Evolutionary conservation across 2,113 vertebrate genomes (phyloP).

Genomic region (Ciconia stormi): DNA sequence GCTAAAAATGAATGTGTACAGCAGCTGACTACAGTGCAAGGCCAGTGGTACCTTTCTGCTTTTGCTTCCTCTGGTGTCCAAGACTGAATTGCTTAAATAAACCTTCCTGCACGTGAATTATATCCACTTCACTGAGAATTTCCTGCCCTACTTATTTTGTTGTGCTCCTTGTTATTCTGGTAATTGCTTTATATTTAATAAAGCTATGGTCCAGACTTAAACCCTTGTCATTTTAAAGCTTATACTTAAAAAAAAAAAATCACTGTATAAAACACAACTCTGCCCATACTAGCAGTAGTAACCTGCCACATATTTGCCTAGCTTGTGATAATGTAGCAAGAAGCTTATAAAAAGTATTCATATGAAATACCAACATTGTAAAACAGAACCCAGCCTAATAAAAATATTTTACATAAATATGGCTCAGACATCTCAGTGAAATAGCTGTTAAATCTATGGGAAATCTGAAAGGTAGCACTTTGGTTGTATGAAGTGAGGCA

Average conservation of each 20-base stretch:
- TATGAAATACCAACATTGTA: neutral
- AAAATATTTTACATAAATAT: neutral
- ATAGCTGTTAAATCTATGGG: neutral
- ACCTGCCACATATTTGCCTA: neutral
- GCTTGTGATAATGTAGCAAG: neutral
- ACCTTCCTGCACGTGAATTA: neutral
- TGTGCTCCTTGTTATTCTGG: neutral
- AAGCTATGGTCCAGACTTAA: neutral
- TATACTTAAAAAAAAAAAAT: neutral
- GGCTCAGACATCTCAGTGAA: neutral
- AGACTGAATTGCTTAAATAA: neutral
- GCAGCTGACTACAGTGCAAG: neutral
- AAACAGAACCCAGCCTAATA: neutral
- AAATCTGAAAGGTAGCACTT: neutral
- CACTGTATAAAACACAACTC: neutral
- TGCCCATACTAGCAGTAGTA: neutral
- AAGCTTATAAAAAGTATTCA: neutral
- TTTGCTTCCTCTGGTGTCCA: neutral
- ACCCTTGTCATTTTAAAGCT: neutral
- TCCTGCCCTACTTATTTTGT: conserved; percentile 54
- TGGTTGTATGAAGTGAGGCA: neutral
- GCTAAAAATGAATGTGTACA: neutral
- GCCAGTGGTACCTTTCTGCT: neutral
- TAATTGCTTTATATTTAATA: conserved; percentile 15
- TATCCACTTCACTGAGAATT: conserved; percentile 50